Evolutionary conservation across 1,140 invertebrate genomes (phyloP).

Genomic region (Samia ricini): DNA sequence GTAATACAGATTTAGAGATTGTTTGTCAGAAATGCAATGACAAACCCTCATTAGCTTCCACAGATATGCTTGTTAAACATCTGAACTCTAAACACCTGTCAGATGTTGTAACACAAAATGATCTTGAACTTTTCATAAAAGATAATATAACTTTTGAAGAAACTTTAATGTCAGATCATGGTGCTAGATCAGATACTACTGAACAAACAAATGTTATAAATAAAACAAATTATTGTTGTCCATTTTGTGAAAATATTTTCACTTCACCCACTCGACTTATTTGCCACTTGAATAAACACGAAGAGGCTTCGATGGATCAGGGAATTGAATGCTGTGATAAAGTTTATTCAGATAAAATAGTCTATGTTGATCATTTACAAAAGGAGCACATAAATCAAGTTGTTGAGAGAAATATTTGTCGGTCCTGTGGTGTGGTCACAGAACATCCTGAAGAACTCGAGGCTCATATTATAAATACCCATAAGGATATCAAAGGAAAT

Average conservation of each 20-base stretch:
- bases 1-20: slow-evolving; percentile 37
- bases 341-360: slow-evolving; percentile 32
- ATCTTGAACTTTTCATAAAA: slow-evolving; percentile 42
- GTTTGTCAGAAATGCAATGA: slow-evolving; percentile 51
- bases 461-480: slow-evolving; percentile 35
- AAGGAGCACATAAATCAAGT: slow-evolving; percentile 27
- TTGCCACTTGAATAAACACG: slow-evolving; percentile 49
- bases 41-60: slow-evolving; percentile 17
- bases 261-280: slow-evolving; percentile 47
- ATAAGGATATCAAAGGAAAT: slow-evolving; percentile 14
- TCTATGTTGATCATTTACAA: slow-evolving; percentile 43
- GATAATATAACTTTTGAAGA: slow-evolving; percentile 55
- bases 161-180: slow-evolving; percentile 25
- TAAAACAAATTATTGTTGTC: slow-evolving; percentile 37
- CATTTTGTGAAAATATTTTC: slow-evolving; percentile 53
- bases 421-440: slow-evolving; percentile 39
- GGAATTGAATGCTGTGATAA: slow-evolving; percentile 42
- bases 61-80: slow-evolving; percentile 38
- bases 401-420: neutral
- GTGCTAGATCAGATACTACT: slow-evolving; percentile 1
- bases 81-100: slow-evolving; percentile 27
- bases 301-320: slow-evolving; percentile 32
- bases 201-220: neutral
- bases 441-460: slow-evolving; percentile 23
- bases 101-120: slow-evolving; percentile 13